These are phyloP conservation scores for Haliaeetus leucogaster DNA, from an alignment of 2,113 vertebrate genomes.

Conservation along the genomic window DNA sequence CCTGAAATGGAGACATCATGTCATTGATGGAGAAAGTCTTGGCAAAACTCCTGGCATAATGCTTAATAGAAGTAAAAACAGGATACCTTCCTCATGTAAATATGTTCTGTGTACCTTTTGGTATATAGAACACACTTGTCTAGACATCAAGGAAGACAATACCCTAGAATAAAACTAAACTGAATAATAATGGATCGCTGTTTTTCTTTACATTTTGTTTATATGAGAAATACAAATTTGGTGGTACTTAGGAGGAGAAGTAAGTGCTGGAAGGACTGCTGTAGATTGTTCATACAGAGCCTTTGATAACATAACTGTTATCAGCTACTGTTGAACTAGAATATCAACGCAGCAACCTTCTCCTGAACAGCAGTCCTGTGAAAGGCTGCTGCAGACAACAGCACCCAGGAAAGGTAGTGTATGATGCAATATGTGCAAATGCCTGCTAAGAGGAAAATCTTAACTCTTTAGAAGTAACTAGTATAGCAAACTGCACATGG, in stretches of 20 bases:
- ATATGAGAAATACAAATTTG: background rate
- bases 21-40: background rate
- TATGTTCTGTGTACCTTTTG: background rate
- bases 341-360: background rate
- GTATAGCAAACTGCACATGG: background rate
- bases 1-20: background rate
- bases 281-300: background rate
- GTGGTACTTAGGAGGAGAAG: background rate
- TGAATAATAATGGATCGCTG: background rate
- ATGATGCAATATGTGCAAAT: background rate
- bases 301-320: background rate
- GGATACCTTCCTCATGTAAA: background rate
- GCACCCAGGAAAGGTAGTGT: background rate
- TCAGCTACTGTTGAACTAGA: background rate
- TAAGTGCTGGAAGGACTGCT: background rate
- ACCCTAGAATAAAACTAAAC: background rate
- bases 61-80: background rate
- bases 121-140: background rate
- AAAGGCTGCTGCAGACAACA: background rate
- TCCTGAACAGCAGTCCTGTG: background rate
- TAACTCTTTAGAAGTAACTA: background rate
- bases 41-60: background rate
- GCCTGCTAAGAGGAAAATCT: background rate
- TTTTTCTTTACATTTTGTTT: background rate
- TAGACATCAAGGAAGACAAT: background rate